Base-by-base conservation (phyloP, 1,140 invertebrate genomes). In the Drosophila simulans region DNA sequence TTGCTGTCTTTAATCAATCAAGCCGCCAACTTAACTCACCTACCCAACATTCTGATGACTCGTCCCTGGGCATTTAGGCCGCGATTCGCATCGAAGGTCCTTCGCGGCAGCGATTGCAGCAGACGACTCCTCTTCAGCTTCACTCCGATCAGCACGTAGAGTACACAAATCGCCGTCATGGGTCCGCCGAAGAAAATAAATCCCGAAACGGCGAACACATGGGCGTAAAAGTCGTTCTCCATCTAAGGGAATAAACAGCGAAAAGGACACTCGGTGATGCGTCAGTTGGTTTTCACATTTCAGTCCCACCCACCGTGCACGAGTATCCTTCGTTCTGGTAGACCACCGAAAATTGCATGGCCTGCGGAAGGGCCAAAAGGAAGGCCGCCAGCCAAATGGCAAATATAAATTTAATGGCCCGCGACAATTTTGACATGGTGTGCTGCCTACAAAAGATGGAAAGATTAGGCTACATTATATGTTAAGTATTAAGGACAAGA, bases 101-200 rank as follows among this genome's bases (percentile, higher is more conserved):
- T 70, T 2, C 90, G 25, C 8, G 88, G 90, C 46, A 77, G 56
- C 12, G 77, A 85, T 27, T 91, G 90, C 43, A 91, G 73, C 43
- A 90, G 31, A 7, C 90, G 70, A 42, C 90, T 91, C 5, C 94
- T 93, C 71, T 95, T 94, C 27, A 98, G 92, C 74, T 95, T 95
- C 27, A 97, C 83, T 1, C 95, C 97, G 80, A 98, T 98, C 59
- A 97, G 92, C 17, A 96, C 93, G 91, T 98, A 98, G 3, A 97
- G 93, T 4, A 96, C 95, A 7, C 95, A 96, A 74, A 98, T 98
- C 13, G 97, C 92, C 12, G 95, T 95, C 96, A 98, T 97, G 0
- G 97, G 97, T 1, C 95, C 93, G 4, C 97, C 94, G 91, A 98
- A 98, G 92, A 98, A 97, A 40, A 98, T 90, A 64, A 97, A 94